Evolutionary conservation across 2,113 vertebrate genomes (phyloP).

Genomic region (Cottus gobio): DNA sequence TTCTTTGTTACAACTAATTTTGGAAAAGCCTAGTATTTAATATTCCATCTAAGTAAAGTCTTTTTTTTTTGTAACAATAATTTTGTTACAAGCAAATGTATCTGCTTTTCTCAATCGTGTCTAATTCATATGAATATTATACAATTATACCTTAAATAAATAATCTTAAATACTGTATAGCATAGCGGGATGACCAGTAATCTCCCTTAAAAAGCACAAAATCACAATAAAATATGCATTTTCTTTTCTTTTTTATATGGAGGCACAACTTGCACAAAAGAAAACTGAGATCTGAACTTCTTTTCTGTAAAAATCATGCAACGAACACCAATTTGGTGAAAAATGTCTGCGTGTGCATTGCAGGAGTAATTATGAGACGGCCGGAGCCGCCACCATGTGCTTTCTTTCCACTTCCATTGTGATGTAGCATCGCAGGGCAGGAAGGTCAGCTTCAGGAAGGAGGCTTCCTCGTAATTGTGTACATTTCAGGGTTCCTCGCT

Average conservation of each 20-base stretch:
- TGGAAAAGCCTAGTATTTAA: no score
- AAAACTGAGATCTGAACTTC: conserved; percentile 1
- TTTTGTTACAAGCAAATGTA: no score
- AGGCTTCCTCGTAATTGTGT: conserved; percentile 37
- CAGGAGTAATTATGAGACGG: conserved; percentile 40
- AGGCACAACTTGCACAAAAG: not conserved
- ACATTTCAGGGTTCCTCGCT: conserved; percentile 16
- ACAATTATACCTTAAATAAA: no score
- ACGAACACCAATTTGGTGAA: conserved; percentile 32
- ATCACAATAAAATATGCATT: not conserved
- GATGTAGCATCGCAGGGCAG: conserved; percentile 12
- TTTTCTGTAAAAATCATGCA: conserved; percentile 1
- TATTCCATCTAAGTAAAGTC: no score
- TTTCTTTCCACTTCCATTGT: conserved; percentile 14
- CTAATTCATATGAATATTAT: no score
- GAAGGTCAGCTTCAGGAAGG: conserved; percentile 27
- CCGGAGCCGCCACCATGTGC: not conserved
- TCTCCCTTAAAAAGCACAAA: not conserved
- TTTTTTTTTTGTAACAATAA: no score
- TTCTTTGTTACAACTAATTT: no score
- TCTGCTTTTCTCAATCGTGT: no score
- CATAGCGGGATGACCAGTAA: not conserved
- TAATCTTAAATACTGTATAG: no score
- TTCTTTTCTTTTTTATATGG: no score
- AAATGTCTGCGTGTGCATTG: conserved; percentile 15